phyloP scores from a whole-genome alignment of 2,888 invertebrate genomes.

The Diaprepes abbreviatus region DNA sequence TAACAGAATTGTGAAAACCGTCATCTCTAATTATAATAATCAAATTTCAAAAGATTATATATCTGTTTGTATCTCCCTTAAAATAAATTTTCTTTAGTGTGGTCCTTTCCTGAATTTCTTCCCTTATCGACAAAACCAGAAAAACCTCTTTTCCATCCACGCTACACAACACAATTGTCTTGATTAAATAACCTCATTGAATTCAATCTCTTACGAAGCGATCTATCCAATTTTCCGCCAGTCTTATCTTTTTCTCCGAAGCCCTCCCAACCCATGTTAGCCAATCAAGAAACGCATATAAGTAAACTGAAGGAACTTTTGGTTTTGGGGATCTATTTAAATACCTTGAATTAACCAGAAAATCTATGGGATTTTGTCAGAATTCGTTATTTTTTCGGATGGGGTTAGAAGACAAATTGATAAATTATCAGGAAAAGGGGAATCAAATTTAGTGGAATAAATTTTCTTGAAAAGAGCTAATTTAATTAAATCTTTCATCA shows the following conservation, averaged over 20 bases:
- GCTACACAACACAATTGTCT: conserved; percentile 57
- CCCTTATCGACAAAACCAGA: conserved; percentile 27
- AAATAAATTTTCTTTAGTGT: too few species aligned
- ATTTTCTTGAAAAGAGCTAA: neutral
- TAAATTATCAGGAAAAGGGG: conserved; percentile 16
- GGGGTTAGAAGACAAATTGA: conserved; percentile 48
- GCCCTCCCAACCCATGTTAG: conserved; percentile 63
- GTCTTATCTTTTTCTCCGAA: conserved; percentile 65
- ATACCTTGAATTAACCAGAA: conserved; percentile 27
- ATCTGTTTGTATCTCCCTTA: too few species aligned
- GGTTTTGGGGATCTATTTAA: conserved; percentile 27
- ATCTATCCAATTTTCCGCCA: conserved; percentile 67
- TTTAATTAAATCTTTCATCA: neutral
- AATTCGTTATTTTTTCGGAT: neutral
- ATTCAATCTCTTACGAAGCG: conserved; percentile 64
- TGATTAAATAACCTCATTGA: conserved; percentile 67
- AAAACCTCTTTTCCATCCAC: conserved; percentile 15
- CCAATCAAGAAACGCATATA: conserved; percentile 58
- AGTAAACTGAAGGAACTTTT: conserved; percentile 24
- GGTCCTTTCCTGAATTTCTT: conserved; percentile 1
- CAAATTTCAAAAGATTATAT: too few species aligned
- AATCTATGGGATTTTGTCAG: neutral
- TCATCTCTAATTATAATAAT: too few species aligned
- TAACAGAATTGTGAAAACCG: too few species aligned
- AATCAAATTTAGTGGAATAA: neutral